phyloP scores from a whole-genome alignment of 2,113 vertebrate species.

The Thomomys bottae region DNA sequence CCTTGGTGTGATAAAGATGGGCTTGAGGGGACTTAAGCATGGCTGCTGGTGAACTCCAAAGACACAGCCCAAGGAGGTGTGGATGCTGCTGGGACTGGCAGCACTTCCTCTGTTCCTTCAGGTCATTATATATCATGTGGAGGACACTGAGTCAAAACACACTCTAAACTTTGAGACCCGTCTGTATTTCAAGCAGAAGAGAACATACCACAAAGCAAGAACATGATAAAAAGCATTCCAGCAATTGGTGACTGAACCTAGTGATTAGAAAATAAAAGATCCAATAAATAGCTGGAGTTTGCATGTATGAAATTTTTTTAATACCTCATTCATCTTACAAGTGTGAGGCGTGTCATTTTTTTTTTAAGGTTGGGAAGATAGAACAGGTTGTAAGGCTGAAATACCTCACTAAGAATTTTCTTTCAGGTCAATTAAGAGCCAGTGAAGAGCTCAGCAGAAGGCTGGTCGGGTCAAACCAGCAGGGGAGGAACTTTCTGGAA shows the following conservation, averaged over 20 bases:
- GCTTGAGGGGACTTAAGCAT: no score
- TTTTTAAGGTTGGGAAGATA: neutral
- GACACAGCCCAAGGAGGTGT: accelerated
- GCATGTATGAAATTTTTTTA: neutral
- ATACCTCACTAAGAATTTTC: neutral
- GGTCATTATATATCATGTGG: neutral
- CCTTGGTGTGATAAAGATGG: accelerated
- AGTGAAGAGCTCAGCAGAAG: neutral
- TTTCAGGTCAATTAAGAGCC: neutral
- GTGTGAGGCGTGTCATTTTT: neutral
- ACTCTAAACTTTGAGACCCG: neutral
- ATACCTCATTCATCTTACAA: neutral
- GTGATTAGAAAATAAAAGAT: neutral
- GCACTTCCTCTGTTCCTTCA: neutral
- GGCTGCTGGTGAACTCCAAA: accelerated
- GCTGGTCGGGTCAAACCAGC: neutral
- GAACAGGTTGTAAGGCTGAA: neutral
- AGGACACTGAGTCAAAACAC: neutral
- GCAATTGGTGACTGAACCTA: neutral
- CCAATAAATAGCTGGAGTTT: neutral
- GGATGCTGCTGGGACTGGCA: neutral
- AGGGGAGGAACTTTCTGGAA: neutral
- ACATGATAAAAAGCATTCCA: neutral
- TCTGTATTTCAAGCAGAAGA: neutral
- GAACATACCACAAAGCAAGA: neutral